phyloP scores from a whole-genome alignment of 2,113 vertebrate genomes.

The Salvelinus alpinus region DNA sequence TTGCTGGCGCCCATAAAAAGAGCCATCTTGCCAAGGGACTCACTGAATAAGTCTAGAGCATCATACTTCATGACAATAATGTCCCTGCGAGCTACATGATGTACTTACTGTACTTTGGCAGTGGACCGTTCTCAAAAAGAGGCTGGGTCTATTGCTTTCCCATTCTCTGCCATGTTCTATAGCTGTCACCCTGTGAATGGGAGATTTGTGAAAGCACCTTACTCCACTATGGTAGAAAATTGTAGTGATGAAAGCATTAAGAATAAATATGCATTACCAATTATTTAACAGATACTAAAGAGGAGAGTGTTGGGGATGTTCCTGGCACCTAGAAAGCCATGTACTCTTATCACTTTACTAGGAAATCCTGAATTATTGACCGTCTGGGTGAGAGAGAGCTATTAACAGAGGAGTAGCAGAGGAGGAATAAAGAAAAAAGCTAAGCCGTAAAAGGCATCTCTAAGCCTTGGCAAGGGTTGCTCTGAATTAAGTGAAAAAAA shows the following conservation, averaged over 20 bases:
- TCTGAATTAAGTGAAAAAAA: conserved; percentile 6
- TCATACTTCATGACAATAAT: background rate
- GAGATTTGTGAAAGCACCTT: background rate
- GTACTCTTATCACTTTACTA: background rate
- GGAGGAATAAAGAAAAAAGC: background rate
- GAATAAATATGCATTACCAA: background rate
- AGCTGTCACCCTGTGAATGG: background rate
- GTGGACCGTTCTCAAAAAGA: background rate
- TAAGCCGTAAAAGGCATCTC: conserved; percentile 19
- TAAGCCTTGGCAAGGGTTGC: conserved; percentile 9
- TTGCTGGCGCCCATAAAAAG: background rate
- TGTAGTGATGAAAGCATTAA: background rate
- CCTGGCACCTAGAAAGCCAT: background rate
- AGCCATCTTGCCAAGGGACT: background rate
- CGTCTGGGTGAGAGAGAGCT: background rate
- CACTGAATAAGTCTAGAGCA: background rate
- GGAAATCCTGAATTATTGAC: conserved; percentile 4
- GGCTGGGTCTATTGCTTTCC: background rate
- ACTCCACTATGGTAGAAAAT: background rate
- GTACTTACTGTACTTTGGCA: background rate
- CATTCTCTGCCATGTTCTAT: background rate
- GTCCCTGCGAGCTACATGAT: background rate
- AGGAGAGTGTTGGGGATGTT: background rate
- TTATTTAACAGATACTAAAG: background rate
- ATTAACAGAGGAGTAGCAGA: background rate